These are phyloP conservation scores for Acrocephalus scirpaceus DNA, from an alignment of 2,797 vertebrate genomes.

Conservation along the genomic window DNA sequence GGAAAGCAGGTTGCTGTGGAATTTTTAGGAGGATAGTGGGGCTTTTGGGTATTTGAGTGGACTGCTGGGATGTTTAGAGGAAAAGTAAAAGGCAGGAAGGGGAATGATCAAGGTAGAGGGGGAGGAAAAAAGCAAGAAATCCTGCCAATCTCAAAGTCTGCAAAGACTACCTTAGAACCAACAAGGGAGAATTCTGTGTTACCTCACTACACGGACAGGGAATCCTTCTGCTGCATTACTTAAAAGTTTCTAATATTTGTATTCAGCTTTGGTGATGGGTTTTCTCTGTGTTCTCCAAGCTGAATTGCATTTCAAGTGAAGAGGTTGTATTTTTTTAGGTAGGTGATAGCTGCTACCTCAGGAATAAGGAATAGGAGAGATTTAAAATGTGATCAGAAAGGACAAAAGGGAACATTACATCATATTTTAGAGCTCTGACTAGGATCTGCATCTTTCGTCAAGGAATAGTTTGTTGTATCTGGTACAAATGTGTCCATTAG, in stretches of 20 bases:
- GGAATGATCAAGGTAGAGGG: not conserved
- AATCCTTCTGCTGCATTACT: not conserved
- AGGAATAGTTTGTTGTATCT: not conserved
- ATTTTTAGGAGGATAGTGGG: not conserved
- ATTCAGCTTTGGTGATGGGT: not conserved
- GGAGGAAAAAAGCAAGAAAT: not conserved
- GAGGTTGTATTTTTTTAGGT: not conserved
- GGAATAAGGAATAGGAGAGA: not conserved
- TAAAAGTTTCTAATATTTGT: not conserved
- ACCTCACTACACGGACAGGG: accelerated
- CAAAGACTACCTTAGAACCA: not conserved
- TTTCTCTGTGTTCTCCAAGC: not conserved
- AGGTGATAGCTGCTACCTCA: not conserved
- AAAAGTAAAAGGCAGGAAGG: not conserved
- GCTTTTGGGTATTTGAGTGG: not conserved
- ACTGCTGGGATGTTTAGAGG: not conserved
- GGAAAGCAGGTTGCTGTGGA: not conserved
- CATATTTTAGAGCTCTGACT: not conserved
- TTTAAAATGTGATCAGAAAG: not conserved
- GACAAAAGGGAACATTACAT: not conserved
- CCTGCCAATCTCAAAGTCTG: not conserved
- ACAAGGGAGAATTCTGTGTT: not conserved
- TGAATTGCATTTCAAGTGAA: not conserved
- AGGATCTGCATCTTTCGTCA: not conserved
- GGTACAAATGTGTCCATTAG: not conserved